phyloP scores from a whole-genome alignment of 2,113 vertebrate genomes.

The Gymnorhina tibicen region DNA sequence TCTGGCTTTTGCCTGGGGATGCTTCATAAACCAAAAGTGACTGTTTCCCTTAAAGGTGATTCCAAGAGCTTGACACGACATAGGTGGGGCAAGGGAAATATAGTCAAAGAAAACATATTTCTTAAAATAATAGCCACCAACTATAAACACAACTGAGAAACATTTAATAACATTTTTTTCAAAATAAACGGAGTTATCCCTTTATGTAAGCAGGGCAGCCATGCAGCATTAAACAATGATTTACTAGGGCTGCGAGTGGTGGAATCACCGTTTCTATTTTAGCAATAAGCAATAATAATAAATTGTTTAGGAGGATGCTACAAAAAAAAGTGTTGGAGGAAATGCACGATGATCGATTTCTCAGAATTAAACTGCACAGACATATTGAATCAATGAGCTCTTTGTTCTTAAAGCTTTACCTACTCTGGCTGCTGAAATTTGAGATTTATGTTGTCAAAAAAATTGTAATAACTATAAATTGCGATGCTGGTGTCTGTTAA shows the following conservation, averaged over 20 bases:
- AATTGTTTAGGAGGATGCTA: conserved; percentile 37
- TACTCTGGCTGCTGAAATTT: neutral
- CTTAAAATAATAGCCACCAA: neutral
- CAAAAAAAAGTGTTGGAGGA: conserved; percentile 44
- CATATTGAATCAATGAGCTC: conserved; percentile 39
- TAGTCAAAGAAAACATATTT: conserved; percentile 17
- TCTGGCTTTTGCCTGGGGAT: conserved; percentile 50
- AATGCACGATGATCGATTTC: conserved; percentile 49
- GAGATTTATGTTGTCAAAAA: conserved; percentile 23
- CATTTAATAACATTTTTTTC: neutral
- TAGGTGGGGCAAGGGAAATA: conserved; percentile 8
- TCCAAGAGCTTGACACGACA: conserved; percentile 11
- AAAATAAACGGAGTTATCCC: neutral
- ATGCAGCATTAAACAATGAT: neutral
- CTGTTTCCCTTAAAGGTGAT: conserved; percentile 54
- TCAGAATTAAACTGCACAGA: conserved; percentile 39
- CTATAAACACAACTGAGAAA: neutral
- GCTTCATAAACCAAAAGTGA: conserved; percentile 47
- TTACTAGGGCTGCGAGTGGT: neutral
- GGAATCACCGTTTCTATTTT: conserved; percentile 47
- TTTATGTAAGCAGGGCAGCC: neutral
- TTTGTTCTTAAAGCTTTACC: conserved; percentile 30
- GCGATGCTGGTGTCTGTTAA: neutral
- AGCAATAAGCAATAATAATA: conserved; percentile 35
- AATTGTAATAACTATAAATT: conserved; percentile 7